Conservation (phyloP, 2,113 vertebrate genomes). For the Canis aureus region DNA sequence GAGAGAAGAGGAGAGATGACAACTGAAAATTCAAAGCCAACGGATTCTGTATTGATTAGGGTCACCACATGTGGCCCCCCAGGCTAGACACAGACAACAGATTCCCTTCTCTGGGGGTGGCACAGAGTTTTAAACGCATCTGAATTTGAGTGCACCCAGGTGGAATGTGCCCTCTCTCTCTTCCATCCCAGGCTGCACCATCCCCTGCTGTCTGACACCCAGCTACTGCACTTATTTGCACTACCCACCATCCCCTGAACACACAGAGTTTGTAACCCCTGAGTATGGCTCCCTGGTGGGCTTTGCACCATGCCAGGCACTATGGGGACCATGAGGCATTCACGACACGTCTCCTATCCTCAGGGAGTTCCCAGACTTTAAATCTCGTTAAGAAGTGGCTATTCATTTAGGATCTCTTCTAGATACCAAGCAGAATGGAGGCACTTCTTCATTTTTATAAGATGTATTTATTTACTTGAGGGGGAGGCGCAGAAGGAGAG, state of each 20-base stretch:
- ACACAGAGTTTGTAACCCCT: neutral
- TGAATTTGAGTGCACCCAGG: neutral
- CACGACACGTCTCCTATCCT: neutral
- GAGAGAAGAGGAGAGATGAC: neutral
- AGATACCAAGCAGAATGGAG: neutral
- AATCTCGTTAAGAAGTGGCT: neutral
- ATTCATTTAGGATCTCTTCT: neutral
- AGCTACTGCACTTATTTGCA: neutral
- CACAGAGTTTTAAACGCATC: neutral
- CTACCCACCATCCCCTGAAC: neutral
- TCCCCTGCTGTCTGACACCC: neutral
- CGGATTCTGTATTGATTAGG: neutral
- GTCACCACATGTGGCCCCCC: neutral
- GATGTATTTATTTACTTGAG: neutral
- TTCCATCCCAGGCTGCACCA: neutral
- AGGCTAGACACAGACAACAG: neutral
- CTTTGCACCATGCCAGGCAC: neutral
- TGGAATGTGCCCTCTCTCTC: neutral
- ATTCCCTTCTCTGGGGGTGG: neutral
- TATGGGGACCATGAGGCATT: neutral
- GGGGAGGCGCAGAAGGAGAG: neutral
- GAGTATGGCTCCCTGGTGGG: neutral
- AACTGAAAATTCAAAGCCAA: neutral
- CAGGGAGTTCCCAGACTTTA: neutral
- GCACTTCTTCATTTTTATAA: neutral